phyloP scores from a whole-genome alignment of 2,888 invertebrate genomes.

The Prenolepis imparis region DNA sequence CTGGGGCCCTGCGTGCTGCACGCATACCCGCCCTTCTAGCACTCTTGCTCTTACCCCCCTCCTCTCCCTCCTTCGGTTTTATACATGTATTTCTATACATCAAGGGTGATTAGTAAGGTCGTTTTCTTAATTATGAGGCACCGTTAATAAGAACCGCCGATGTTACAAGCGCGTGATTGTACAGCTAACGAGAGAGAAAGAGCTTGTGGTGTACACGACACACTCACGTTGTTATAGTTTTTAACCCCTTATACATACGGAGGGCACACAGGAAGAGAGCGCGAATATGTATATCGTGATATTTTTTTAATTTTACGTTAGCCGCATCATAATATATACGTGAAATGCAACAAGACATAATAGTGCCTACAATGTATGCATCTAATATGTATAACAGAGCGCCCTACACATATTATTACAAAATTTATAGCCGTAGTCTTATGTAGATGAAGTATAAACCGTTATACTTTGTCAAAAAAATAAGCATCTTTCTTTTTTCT shows the following conservation, averaged over 20 bases:
- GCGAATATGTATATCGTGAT: conserved; percentile 12
- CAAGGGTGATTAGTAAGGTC: conserved; percentile 79
- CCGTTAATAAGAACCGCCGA: conserved; percentile 70
- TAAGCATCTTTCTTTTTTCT: background rate
- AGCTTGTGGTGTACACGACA: conserved; percentile 35
- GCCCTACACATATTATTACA: background rate
- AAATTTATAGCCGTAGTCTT: background rate
- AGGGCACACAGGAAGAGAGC: conserved; percentile 2
- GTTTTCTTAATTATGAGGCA: conserved; percentile 80
- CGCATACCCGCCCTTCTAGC: conserved; percentile 69
- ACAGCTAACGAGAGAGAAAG: conserved; percentile 63
- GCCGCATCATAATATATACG: conserved; percentile 13
- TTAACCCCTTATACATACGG: conserved; percentile 14
- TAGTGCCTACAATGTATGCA: conserved; percentile 15
- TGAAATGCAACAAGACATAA: conserved; percentile 23
- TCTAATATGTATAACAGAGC: background rate
- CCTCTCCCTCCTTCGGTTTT: conserved; percentile 8
- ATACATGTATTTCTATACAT: conserved; percentile 69
- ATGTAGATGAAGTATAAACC: background rate
- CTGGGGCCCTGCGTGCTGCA: conserved; percentile 76
- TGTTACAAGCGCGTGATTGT: conserved; percentile 72
- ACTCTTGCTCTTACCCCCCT: conserved; percentile 24
- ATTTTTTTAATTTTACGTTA: conserved; percentile 40
- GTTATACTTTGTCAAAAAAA: background rate
- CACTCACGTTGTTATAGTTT: conserved; percentile 35